A percentile compares a stretch with the other conserved stretches of the same genome.
Evolutionary conservation across 2,113 vertebrate genomes (phyloP).

Genomic region (Castor canadensis): DNA sequence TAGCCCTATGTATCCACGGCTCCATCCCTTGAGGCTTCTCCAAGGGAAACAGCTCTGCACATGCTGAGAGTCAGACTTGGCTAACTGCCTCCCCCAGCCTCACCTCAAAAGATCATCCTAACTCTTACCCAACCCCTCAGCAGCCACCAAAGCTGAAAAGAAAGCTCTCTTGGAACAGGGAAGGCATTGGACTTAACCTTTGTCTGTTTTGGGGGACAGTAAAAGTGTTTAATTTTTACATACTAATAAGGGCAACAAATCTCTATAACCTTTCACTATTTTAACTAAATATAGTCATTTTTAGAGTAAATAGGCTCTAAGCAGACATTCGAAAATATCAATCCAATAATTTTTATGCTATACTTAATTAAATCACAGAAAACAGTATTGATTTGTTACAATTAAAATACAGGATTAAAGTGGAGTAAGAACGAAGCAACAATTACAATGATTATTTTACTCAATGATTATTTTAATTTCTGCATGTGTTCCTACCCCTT

Average conservation of each 20-base stretch:
- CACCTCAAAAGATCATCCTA: neutral
- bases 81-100: neutral
- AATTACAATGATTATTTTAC: neutral
- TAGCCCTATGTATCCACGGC: neutral
- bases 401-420: neutral
- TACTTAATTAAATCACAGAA: neutral
- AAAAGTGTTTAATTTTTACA: neutral
- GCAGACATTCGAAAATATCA: neutral
- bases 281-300: slow-evolving; percentile 2
- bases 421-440: neutral
- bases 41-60: neutral
- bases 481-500: neutral
- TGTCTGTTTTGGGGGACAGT: neutral
- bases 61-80: neutral
- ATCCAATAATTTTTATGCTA: neutral
- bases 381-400: neutral
- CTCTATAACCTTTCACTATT: neutral
- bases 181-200: neutral
- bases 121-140: neutral
- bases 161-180: neutral
- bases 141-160: neutral
- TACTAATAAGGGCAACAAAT: neutral
- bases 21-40: neutral
- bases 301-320: neutral
- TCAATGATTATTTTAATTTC: slow-evolving; percentile 37